Conservation (phyloP, 2,797 vertebrate genomes). For the Hydrocynus forskahlii region DNA sequence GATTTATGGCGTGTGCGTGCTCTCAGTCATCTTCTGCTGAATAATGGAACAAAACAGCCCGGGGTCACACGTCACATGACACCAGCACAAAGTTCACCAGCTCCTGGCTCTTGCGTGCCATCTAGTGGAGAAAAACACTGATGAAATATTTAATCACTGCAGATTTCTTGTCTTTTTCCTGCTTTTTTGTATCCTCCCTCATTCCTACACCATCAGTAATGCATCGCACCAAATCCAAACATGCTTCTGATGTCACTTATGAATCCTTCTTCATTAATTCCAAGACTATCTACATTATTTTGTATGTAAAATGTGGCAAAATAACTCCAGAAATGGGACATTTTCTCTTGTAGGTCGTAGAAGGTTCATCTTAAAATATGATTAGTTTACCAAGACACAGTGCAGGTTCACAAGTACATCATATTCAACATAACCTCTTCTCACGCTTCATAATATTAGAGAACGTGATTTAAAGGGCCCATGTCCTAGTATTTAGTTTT, state of each 20-base stretch:
- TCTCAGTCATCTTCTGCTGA: conserved; percentile 38
- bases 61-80: conserved; percentile 46
- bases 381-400: too few species aligned
- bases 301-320: neutral
- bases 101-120: conserved; percentile 51
- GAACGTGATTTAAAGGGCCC: too few species aligned
- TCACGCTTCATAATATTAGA: too few species aligned
- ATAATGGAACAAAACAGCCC: conserved; percentile 42
- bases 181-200: neutral
- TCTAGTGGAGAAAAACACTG: conserved; percentile 53
- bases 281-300: neutral
- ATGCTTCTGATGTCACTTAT: too few species aligned
- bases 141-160: neutral
- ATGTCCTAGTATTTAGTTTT: too few species aligned
- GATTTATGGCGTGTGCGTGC: conserved; percentile 35
- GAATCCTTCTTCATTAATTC: neutral
- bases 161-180: neutral
- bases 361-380: too few species aligned
- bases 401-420: too few species aligned
- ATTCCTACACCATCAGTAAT: neutral
- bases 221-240: too few species aligned
- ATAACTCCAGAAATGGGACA: too few species aligned
- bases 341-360: too few species aligned
- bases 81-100: conserved; percentile 31
- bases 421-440: too few species aligned